A percentile compares a stretch with the other conserved stretches of the same genome.
These are phyloP conservation scores for Dipodomys stephensi DNA, from an alignment of 2,113 vertebrate species.

Conservation along the genomic window DNA sequence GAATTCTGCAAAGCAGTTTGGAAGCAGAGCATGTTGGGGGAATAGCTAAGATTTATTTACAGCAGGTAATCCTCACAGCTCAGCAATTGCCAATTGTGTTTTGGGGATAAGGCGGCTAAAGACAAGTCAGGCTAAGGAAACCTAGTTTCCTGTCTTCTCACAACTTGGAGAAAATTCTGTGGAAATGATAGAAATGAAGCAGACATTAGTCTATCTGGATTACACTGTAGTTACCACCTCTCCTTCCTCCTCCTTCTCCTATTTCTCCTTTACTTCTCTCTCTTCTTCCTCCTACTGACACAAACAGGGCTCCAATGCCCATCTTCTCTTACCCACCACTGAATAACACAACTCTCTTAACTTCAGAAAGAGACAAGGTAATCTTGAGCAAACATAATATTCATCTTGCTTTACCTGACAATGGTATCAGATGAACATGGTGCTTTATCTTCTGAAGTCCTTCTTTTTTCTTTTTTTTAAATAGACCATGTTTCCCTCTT, in stretches of 20 bases:
- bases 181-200: background rate
- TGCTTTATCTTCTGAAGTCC: background rate
- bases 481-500: background rate
- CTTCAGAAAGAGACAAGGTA: background rate
- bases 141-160: too few species aligned
- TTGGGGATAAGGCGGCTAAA: too few species aligned
- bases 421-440: fast-evolving
- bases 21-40: background rate
- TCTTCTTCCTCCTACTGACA: background rate
- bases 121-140: too few species aligned
- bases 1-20: background rate
- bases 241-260: fast-evolving
- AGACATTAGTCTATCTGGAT: fast-evolving
- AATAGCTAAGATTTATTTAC: too few species aligned
- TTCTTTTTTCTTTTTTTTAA: background rate
- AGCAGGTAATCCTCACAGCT: background rate
- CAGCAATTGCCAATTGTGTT: background rate
- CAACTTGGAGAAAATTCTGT: too few species aligned
- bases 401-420: background rate
- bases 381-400: background rate
- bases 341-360: too few species aligned
- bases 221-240: too few species aligned
- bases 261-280: too few species aligned
- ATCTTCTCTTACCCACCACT: too few species aligned
- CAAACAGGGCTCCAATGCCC: too few species aligned